Base-by-base conservation (phyloP, 2,113 vertebrate species). In the Corapipo altera region DNA sequence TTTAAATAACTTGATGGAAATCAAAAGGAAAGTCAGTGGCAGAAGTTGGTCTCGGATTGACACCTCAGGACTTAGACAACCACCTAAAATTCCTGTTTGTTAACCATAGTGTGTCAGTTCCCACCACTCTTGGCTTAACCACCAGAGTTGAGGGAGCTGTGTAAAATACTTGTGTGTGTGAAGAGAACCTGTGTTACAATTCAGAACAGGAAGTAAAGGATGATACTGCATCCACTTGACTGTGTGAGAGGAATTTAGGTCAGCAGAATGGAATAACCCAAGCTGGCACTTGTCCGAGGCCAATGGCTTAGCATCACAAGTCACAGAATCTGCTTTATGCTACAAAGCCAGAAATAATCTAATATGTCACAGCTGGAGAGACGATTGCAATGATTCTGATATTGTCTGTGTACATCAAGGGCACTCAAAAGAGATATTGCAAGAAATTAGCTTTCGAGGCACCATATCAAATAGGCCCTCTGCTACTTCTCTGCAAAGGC, bases 181-280 rank as follows among this genome's bases (percentile, higher is more conserved):
- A 88, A 87, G n/a, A 91, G 61, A 91, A 72, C 35, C 49, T 81
- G 52, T 90, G 69, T 73, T 75, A 66, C 43, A 69, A 43, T 85
- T 69, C 91, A 58, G 62, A 67, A 54, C 49, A 79, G 83, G 83
- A 95, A 89, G 33, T 35, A 77, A 87, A 87, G 73, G 54, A 73
- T 75, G 65, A 58, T 86, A 61, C 44, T 84, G 57, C 91, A 82
- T 82, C 88, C 69, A 51, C 70, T 80, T 95, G 80, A 62, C 86
- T 94, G 69, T 80, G 37, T 39, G 54, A 72, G 80, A 85, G 80
- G 91, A 97, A 96, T 94, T 87, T 95, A 93, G 95, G 96, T 96
- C 95, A 96, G 82, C 88, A 93, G 91, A 94, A 93, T 91, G 95
- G 86, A 96, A 96, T 92, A 95, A 95, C 86, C 86, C 66, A 0